Base-by-base conservation (phyloP, 2,797 vertebrate species). In the Pseudomugil tenellus region DNA sequence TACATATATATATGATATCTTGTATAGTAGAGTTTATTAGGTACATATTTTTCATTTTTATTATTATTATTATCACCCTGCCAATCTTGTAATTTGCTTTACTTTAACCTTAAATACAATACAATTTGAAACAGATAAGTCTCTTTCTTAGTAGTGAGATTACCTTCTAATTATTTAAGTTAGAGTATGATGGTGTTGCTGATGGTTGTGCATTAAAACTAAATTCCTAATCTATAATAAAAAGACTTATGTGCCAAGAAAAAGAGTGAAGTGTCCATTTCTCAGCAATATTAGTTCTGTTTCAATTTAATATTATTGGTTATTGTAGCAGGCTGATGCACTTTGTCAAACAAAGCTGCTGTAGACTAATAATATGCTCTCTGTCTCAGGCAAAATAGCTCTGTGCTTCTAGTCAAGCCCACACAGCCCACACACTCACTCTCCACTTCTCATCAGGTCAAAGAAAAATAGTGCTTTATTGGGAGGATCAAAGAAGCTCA, bases 361-460 rank as follows among this genome's bases (percentile, higher is more conserved):
- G 21, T 6, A 53, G 19, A 67, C n/a, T 67, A 63, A 9, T 35
- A 53, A 53, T 17, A 28, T 76, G 31, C 48, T 58, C 46, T 70
- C 12, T 49, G n/a, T 60, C 59, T 66, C 63, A 63, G 32, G 49
- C 12, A 31, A 9, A 46, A 32, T 32, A 49, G 13, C 49, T 6
- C 13, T n/a, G 28, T 43, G 46, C 26, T 67, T 70, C 10, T 66
- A 46, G 69, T 67, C 29, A 66, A 17, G 32, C 26, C 73, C 59
- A 23, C 49, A 29, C 39, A 37, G 32, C 61, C 39, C 35, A 31
- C 39, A 63, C 54, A 63, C 43, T 56, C 41, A 35, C 48, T 58
- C 48, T 65, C 51, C 19, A 28, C 63, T 58, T 63, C 53, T 41
- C 72, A 60, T 60, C 57, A 61, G 65, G 80, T 74, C 60, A 75